Conservation (phyloP, 2,797 vertebrate genomes). For the Carapus acus region DNA sequence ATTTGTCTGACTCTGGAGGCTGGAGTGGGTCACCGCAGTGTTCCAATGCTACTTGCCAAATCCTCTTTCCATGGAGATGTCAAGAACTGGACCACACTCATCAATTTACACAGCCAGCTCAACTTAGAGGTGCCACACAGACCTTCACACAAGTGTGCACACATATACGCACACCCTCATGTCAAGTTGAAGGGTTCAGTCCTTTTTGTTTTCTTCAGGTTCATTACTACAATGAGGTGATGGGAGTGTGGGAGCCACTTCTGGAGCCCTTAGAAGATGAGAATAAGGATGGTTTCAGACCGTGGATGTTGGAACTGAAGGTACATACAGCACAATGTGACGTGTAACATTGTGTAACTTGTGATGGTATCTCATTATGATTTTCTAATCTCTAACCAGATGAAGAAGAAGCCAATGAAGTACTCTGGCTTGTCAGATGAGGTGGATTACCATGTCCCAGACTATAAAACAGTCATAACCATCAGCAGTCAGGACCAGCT, state of each 20-base stretch:
- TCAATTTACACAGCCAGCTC: constrained; percentile 83
- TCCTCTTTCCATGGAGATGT: constrained; percentile 86
- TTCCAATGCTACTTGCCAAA: constrained; percentile 95
- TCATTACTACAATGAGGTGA: constrained; percentile 91
- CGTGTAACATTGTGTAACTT: neutral
- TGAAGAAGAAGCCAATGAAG: constrained; percentile 88
- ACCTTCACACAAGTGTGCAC: no score
- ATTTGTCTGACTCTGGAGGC: constrained; percentile 93
- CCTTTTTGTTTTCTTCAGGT: constrained; percentile 70
- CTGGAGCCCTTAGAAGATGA: constrained; percentile 93
- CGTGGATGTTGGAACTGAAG: constrained; percentile 90
- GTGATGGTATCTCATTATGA: neutral
- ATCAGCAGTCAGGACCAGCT: constrained; percentile 91
- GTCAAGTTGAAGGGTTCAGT: neutral
- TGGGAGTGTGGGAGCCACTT: constrained; percentile 97
- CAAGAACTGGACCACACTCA: constrained; percentile 90
- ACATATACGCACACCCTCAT: no score
- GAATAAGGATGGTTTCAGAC: constrained; percentile 81
- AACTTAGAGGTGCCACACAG: constrained; percentile 69
- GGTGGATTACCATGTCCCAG: constrained; percentile 83
- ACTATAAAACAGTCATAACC: constrained; percentile 88
- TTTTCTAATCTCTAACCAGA: constrained; percentile 63
- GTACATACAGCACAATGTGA: constrained; percentile 50
- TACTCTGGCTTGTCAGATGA: constrained; percentile 72
- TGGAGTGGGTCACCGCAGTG: constrained; percentile 89